Evolutionary conservation across 2,888 invertebrate genomes (phyloP).

Genomic region (Xestobium rufovillosum): DNA sequence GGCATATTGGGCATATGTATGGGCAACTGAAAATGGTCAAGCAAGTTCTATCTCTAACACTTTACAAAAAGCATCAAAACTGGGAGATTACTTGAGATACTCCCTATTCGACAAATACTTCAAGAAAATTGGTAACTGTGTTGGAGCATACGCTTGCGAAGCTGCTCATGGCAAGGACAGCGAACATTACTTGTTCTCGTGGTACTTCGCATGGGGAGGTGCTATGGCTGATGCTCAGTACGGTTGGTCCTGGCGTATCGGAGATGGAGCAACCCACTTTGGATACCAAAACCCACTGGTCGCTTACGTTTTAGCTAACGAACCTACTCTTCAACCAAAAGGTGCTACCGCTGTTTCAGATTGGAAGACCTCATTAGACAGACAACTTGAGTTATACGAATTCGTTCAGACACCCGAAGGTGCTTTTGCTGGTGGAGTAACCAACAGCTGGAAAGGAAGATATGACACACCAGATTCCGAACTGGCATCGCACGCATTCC

Average conservation of each 20-base stretch:
- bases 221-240: conserved; percentile 18
- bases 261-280: conserved; percentile 27
- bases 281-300: conserved; percentile 28
- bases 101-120: conserved; percentile 28
- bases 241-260: conserved; percentile 28
- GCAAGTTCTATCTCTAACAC: conserved; percentile 17
- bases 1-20: conserved; percentile 25
- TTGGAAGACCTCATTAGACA: conserved; percentile 24
- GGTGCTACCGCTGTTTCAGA: conserved; percentile 24
- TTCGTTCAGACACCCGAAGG: conserved; percentile 26
- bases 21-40: conserved; percentile 24
- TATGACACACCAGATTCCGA: conserved; percentile 24
- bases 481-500: conserved; percentile 24
- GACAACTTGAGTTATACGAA: conserved; percentile 27
- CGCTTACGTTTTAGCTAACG: conserved; percentile 23
- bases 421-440: conserved; percentile 29
- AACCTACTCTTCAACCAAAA: conserved; percentile 22
- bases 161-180: conserved; percentile 25
- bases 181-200: conserved; percentile 25
- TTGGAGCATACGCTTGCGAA: conserved; percentile 19
- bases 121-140: conserved; percentile 26
- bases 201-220: conserved; percentile 29
- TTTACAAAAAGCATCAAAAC: conserved; percentile 23
- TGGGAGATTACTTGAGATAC: conserved; percentile 24
- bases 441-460: conserved; percentile 27